phyloP scores from a whole-genome alignment of 2,797 vertebrate species.

The Tachyglossus aculeatus region DNA sequence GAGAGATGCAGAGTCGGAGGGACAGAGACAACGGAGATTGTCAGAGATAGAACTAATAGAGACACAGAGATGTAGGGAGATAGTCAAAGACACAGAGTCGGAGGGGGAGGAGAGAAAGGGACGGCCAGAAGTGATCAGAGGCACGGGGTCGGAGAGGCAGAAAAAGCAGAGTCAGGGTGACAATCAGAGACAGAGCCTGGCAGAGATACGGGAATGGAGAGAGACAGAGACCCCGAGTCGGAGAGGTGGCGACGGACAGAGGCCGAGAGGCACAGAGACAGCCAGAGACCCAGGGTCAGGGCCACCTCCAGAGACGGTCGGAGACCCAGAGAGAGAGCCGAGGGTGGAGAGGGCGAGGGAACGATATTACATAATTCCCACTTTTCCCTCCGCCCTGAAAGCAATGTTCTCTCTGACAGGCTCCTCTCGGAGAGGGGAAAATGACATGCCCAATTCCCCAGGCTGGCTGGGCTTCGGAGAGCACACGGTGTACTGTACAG shows the following conservation, averaged over 20 bases:
- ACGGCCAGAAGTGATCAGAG: too few species aligned
- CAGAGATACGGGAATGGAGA: not conserved
- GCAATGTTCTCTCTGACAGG: slow-evolving; percentile 62
- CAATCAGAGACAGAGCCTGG: too few species aligned
- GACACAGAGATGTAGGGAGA: too few species aligned
- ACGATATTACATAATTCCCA: slow-evolving; percentile 50
- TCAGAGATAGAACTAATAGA: too few species aligned
- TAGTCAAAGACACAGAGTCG: too few species aligned
- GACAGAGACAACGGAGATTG: too few species aligned
- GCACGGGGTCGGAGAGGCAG: not conserved
- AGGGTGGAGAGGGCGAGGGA: not conserved
- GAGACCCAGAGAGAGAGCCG: not conserved
- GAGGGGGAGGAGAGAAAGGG: too few species aligned
- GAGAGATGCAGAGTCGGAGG: too few species aligned
- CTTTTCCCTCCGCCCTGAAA: slow-evolving; percentile 54
- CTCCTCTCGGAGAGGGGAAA: slow-evolving; percentile 71
- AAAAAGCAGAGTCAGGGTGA: too few species aligned
- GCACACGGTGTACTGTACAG: slow-evolving; percentile 95
- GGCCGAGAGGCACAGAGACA: not conserved
- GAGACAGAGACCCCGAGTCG: not conserved
- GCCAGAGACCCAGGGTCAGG: not conserved
- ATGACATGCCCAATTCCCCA: slow-evolving; percentile 88
- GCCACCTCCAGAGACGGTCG: not conserved
- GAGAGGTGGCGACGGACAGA: not conserved
- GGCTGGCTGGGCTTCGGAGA: slow-evolving; percentile 84